Conservation (phyloP, 2,113 vertebrate species). For the Phyllostomus hastatus region DNA sequence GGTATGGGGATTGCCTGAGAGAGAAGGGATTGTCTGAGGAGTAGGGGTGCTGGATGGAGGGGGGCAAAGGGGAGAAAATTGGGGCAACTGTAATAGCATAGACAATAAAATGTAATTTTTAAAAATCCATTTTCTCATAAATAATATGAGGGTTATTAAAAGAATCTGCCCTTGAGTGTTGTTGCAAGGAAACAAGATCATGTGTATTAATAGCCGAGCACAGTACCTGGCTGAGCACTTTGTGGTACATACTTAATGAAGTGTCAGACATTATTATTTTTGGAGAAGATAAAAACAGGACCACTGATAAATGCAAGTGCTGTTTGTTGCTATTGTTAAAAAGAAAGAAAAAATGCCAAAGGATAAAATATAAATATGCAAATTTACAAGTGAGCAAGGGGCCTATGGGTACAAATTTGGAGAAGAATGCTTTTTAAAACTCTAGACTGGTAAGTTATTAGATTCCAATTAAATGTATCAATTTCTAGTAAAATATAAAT, state of each 20-base stretch:
- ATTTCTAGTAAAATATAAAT: slow-evolving; percentile 24
- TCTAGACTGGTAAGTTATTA: not conserved
- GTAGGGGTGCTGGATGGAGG: no score
- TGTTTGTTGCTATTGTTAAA: not conserved
- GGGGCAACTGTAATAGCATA: no score
- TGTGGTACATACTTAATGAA: not conserved
- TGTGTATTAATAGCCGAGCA: not conserved
- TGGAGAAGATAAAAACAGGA: not conserved
- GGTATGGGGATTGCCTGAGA: no score
- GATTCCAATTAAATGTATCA: not conserved
- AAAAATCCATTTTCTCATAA: not conserved
- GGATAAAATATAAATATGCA: not conserved
- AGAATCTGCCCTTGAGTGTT: not conserved
- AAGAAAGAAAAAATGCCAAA: not conserved
- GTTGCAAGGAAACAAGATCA: not conserved
- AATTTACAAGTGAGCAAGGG: not conserved
- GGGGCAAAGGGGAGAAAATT: no score
- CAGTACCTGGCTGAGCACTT: not conserved
- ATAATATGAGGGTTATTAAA: not conserved
- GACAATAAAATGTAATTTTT: no score
- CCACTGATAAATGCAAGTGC: not conserved
- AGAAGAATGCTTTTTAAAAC: not conserved
- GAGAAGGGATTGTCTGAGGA: no score
- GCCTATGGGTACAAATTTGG: not conserved
- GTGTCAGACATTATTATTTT: not conserved